A percentile compares a stretch with the other conserved stretches of the same genome.
Evolutionary conservation across 2,113 vertebrate species (phyloP).

Genomic region (Labeo catla): DNA sequence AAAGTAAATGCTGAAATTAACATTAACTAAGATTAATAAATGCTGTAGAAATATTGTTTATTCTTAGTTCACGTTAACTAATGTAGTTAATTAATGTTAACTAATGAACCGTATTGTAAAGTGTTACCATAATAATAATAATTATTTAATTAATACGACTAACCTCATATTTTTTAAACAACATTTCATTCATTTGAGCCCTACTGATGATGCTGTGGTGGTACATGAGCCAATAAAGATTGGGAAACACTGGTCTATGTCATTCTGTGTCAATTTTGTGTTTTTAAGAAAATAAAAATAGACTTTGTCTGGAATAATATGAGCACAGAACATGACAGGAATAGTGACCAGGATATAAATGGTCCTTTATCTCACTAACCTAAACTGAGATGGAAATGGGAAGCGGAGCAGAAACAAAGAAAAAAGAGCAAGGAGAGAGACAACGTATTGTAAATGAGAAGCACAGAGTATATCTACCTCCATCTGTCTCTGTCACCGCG

Average conservation of each 20-base stretch:
- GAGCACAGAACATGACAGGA: not conserved
- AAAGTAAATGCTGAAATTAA: too few relatives aligned
- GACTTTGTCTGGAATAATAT: not conserved
- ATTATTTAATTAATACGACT: not conserved
- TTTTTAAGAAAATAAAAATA: not conserved
- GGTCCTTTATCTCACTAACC: conserved; percentile 6
- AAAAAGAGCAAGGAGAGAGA: conserved; percentile 14
- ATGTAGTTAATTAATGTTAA: too few relatives aligned
- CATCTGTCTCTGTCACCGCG: conserved; percentile 36
- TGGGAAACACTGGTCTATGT: not conserved
- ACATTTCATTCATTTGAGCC: not conserved
- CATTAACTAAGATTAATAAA: too few relatives aligned
- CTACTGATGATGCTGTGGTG: not conserved
- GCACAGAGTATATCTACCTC: conserved; percentile 35
- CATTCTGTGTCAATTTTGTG: not conserved
- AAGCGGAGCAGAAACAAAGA: conserved; percentile 14
- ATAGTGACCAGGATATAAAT: not conserved
- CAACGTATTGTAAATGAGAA: conserved; percentile 33
- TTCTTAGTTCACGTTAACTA: too few relatives aligned
- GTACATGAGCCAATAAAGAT: not conserved
- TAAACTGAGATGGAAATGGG: not conserved
- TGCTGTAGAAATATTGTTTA: too few relatives aligned
- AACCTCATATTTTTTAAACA: not conserved
- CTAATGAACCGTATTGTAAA: too few relatives aligned
- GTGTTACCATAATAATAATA: too few relatives aligned